A percentile compares a stretch with the other conserved stretches of the same genome.
Conservation (phyloP, 2,888 invertebrate species). For the Lissonota sp. region DNA sequence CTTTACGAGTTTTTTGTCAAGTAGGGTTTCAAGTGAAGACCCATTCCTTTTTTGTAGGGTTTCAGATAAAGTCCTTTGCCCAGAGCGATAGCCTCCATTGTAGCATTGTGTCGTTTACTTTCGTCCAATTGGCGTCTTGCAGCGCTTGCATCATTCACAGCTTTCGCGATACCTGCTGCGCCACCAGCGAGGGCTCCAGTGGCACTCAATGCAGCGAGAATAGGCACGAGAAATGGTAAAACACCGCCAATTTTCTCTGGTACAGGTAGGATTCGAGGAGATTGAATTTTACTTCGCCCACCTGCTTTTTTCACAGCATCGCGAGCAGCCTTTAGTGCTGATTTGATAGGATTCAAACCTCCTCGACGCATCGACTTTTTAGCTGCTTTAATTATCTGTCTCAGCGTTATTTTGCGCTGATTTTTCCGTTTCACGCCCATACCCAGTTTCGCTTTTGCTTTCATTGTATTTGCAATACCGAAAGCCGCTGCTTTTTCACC, state of each 20-base stretch:
- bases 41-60: slow-evolving; percentile 16
- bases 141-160: slow-evolving; percentile 74
- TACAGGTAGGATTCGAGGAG: slow-evolving; percentile 42
- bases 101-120: slow-evolving; percentile 73
- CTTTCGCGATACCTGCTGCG: slow-evolving; percentile 74
- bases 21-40: background rate
- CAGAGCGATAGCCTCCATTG: slow-evolving; percentile 77
- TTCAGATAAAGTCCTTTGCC: slow-evolving; percentile 69
- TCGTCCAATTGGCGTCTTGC: slow-evolving; percentile 74
- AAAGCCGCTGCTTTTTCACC: slow-evolving; percentile 76
- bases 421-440: slow-evolving; percentile 66
- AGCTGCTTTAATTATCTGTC: slow-evolving; percentile 42
- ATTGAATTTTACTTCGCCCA: slow-evolving; percentile 1
- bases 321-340: background rate
- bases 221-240: slow-evolving; percentile 59
- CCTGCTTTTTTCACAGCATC: slow-evolving; percentile 3
- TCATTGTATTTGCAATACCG: slow-evolving; percentile 75
- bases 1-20: slow-evolving; percentile 19
- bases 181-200: slow-evolving; percentile 76
- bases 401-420: slow-evolving; percentile 9
- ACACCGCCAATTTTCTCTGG: slow-evolving; percentile 61
- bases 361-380: slow-evolving; percentile 20
- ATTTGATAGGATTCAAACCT: background rate
- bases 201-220: slow-evolving; percentile 61
- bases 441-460: slow-evolving; percentile 73